Conservation (phyloP, 1,140 invertebrate species). For the Globodera rostochiensis region DNA sequence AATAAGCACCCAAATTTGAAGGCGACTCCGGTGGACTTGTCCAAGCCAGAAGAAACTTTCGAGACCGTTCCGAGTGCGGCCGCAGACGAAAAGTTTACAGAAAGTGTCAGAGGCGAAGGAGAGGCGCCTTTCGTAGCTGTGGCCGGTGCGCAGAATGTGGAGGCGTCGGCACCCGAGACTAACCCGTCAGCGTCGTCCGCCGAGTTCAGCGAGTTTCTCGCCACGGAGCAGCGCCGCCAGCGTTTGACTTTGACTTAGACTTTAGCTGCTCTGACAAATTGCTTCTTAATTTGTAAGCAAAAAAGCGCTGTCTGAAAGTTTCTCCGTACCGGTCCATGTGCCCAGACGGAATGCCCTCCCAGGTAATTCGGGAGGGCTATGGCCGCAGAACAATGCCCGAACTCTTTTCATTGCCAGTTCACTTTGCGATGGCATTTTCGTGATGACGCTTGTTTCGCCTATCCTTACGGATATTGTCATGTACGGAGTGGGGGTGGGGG, state of each 20-base stretch:
- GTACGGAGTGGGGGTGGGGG: conserved; percentile 5
- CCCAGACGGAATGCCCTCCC: conserved; percentile 29
- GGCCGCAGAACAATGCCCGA: not conserved
- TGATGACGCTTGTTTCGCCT: conserved; percentile 33
- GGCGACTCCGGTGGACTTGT: not conserved
- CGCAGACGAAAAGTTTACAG: not conserved
- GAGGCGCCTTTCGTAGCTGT: not conserved
- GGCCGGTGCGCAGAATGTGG: not conserved
- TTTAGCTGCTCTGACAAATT: not conserved
- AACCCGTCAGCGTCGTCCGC: conserved; percentile 11
- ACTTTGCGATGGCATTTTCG: conserved; percentile 42
- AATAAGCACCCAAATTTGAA: not conserved
- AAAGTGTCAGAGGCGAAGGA: not conserved
- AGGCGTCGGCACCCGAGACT: not conserved
- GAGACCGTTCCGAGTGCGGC: not conserved
- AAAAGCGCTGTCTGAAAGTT: conserved; percentile 34
- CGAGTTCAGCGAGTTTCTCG: conserved; percentile 23
- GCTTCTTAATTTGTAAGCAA: conserved; percentile 17
- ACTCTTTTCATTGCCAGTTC: conserved; percentile 25
- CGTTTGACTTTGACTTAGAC: not conserved
- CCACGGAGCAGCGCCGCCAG: conserved; percentile 2
- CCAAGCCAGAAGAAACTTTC: not conserved
- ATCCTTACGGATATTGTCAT: conserved; percentile 50
- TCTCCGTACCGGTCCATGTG: conserved; percentile 41
- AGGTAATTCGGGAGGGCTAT: not conserved